phyloP scores from a whole-genome alignment of 2,797 vertebrate species.

The Bucorvus abyssinicus region DNA sequence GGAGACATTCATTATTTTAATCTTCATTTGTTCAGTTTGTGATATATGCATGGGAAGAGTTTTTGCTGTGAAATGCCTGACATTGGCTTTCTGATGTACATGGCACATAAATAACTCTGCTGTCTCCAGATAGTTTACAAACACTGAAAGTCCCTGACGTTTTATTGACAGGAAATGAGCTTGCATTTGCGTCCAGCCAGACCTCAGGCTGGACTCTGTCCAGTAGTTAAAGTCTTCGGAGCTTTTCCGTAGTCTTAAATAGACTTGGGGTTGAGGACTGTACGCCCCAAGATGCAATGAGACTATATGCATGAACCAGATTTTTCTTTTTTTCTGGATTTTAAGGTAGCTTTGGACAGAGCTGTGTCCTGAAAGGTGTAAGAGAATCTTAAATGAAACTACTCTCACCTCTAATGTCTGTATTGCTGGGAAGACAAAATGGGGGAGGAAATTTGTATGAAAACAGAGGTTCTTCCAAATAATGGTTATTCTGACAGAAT shows the following conservation, averaged over 20 bases:
- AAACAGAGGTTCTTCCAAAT: not conserved
- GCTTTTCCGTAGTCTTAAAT: not conserved
- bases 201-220: not conserved
- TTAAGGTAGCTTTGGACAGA: not conserved
- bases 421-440: not conserved
- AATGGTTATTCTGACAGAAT: not conserved
- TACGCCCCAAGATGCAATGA: not conserved
- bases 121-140: not conserved
- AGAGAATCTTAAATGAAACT: not conserved
- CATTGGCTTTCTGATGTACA: not conserved
- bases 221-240: not conserved
- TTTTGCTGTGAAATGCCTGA: not conserved
- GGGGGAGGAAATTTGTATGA: not conserved
- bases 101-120: not conserved
- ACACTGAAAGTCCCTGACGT: not conserved
- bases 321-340: not conserved
- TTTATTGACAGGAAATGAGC: not conserved
- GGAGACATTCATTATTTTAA: not conserved
- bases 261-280: not conserved
- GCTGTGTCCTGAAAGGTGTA: not conserved
- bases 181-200: not conserved
- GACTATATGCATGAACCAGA: not conserved
- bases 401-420: not conserved
- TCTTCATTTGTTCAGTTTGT: not conserved
- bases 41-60: fast-evolving